phyloP scores from a whole-genome alignment of 2,888 invertebrate species.

The Biston stratarius region DNA sequence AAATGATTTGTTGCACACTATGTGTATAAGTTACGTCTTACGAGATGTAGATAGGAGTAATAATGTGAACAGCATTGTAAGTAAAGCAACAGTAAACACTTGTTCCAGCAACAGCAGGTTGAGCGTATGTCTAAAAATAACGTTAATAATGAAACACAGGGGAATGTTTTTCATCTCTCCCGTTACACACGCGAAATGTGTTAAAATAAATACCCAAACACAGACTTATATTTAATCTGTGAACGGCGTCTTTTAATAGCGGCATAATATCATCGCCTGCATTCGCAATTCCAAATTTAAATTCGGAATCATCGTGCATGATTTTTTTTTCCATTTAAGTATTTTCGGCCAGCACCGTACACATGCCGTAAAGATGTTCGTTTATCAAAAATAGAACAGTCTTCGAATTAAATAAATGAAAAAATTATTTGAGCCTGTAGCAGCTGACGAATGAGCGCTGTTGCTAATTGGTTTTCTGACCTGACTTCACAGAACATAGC shows the following conservation, averaged over 20 bases:
- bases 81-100: slow-evolving; percentile 79
- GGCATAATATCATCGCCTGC: slow-evolving; percentile 76
- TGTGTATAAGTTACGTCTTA: slow-evolving; percentile 44
- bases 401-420: slow-evolving; percentile 59
- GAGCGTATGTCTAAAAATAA: slow-evolving; percentile 82
- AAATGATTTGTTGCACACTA: slow-evolving; percentile 63
- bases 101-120: slow-evolving; percentile 82
- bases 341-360: slow-evolving; percentile 62
- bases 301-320: slow-evolving; percentile 71
- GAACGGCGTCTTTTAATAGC: slow-evolving; percentile 80
- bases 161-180: slow-evolving; percentile 85
- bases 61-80: slow-evolving; percentile 77
- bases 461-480: slow-evolving; percentile 70
- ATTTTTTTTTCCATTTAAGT: slow-evolving; percentile 70
- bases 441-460: slow-evolving; percentile 66
- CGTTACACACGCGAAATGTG: slow-evolving; percentile 84
- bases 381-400: slow-evolving; percentile 62
- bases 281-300: slow-evolving; percentile 76
- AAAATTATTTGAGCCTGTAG: slow-evolving; percentile 59
- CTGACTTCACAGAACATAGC: slow-evolving; percentile 66
- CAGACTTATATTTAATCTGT: slow-evolving; percentile 32
- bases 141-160: slow-evolving; percentile 84
- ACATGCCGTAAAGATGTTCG: slow-evolving; percentile 70
- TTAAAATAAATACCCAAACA: slow-evolving; percentile 85
- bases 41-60: slow-evolving; percentile 51